A percentile compares a stretch with the other conserved stretches of the same genome.
Conservation (phyloP, 2,888 invertebrate genomes). For the Balanococcus diminutus region DNA sequence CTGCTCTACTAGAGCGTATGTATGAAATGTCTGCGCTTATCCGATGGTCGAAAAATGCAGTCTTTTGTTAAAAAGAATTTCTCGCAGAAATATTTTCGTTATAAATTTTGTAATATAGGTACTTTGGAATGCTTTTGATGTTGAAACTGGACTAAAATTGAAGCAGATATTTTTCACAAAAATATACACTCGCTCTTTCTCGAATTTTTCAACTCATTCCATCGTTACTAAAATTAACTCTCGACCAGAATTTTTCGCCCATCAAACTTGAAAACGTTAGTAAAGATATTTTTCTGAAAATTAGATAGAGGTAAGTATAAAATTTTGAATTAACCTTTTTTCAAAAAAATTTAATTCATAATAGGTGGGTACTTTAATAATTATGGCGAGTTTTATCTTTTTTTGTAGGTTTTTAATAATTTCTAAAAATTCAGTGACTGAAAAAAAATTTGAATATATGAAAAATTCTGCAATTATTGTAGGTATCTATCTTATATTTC, state of each 20-base stretch:
- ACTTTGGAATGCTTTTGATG: background rate
- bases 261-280: background rate
- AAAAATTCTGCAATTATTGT: no score
- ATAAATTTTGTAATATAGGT: background rate
- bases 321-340: no score
- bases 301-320: no score
- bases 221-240: background rate
- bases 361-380: no score
- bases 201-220: background rate
- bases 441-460: no score
- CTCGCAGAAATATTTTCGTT: background rate
- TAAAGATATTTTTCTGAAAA: no score
- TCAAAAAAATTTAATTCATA: no score
- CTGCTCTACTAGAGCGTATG: background rate
- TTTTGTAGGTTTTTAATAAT: no score
- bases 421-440: no score
- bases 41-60: background rate
- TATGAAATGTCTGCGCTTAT: background rate
- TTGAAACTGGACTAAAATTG: background rate
- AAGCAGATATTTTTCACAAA: background rate
- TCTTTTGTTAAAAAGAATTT: background rate
- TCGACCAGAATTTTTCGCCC: background rate
- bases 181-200: background rate
- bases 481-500: no score
- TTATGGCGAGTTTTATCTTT: no score